These are phyloP conservation scores for Cottoperca gobio DNA, from an alignment of 2,797 vertebrate species.

Conservation along the genomic window DNA sequence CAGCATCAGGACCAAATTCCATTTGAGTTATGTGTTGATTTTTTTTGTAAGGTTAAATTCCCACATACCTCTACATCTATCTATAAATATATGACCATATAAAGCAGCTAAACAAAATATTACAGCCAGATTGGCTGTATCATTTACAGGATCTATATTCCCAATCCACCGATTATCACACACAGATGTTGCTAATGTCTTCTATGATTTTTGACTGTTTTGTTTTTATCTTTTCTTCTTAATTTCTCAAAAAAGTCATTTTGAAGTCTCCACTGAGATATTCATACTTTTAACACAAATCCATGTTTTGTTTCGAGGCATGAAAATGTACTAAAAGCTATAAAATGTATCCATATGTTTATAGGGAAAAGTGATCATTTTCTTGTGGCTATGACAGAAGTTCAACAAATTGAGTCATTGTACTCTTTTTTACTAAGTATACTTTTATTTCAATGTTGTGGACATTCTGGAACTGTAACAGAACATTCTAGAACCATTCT, in stretches of 20 bases:
- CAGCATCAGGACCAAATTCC: neutral
- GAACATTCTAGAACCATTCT: too few relatives aligned
- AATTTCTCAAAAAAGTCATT: neutral
- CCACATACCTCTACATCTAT: neutral
- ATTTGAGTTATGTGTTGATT: neutral
- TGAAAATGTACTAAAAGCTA: neutral
- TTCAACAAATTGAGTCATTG: too few relatives aligned
- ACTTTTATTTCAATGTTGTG: too few relatives aligned
- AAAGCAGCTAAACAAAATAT: too few relatives aligned
- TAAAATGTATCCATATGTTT: conserved; percentile 4
- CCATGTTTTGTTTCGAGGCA: neutral
- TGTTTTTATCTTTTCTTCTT: neutral
- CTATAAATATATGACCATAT: too few relatives aligned
- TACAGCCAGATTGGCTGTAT: neutral
- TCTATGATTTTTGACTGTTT: neutral
- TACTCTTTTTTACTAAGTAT: too few relatives aligned
- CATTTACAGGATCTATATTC: neutral
- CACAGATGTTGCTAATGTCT: neutral
- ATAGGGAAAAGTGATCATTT: neutral
- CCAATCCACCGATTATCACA: neutral
- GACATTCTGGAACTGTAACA: too few relatives aligned
- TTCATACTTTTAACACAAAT: neutral
- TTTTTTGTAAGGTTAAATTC: neutral
- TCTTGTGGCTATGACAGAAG: neutral
- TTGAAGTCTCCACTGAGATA: neutral